These are phyloP conservation scores for Gobio occitaniae DNA, from an alignment of 2,797 vertebrate genomes.

Conservation along the genomic window DNA sequence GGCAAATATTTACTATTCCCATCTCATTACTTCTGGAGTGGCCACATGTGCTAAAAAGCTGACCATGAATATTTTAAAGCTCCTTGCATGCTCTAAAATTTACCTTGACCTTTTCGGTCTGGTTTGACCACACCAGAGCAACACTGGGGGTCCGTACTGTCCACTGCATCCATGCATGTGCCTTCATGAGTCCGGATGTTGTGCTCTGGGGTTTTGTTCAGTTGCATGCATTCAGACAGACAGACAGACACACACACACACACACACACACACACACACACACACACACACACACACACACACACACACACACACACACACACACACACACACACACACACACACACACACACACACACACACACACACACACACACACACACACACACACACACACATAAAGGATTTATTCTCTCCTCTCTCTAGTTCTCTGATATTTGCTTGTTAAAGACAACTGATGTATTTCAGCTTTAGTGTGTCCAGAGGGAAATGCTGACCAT, in stretches of 20 bases:
- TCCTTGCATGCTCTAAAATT: slow-evolving; percentile 79
- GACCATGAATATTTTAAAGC: slow-evolving; percentile 86
- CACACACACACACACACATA: slow-evolving; percentile 52
- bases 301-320: slow-evolving; percentile 25
- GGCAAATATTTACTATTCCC: slow-evolving; percentile 88
- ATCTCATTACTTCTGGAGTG: slow-evolving; percentile 80
- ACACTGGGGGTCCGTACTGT: slow-evolving; percentile 42
- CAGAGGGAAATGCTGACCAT: slow-evolving; percentile 78
- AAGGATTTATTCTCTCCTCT: slow-evolving; percentile 64
- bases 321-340: slow-evolving; percentile 27
- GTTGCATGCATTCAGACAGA: slow-evolving; percentile 27
- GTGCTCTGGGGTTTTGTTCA: slow-evolving; percentile 32
- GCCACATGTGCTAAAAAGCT: slow-evolving; percentile 78
- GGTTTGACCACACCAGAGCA: slow-evolving; percentile 60
- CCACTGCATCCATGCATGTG: slow-evolving; percentile 53
- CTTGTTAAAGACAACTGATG: slow-evolving; percentile 76
- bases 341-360: slow-evolving; percentile 21
- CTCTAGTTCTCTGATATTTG: slow-evolving; percentile 73
- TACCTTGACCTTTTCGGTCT: slow-evolving; percentile 80
- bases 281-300: slow-evolving; percentile 49
- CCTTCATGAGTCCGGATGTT: slow-evolving; percentile 54
- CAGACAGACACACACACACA: slow-evolving; percentile 32
- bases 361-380: slow-evolving; percentile 26
- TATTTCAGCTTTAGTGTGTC: slow-evolving; percentile 78
- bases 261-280: slow-evolving; percentile 46